Percentiles rank a stretch among this genome's conserved stretches.
phyloP scores from a whole-genome alignment of 1,140 invertebrate genomes.

The Bombus pyrosoma region DNA sequence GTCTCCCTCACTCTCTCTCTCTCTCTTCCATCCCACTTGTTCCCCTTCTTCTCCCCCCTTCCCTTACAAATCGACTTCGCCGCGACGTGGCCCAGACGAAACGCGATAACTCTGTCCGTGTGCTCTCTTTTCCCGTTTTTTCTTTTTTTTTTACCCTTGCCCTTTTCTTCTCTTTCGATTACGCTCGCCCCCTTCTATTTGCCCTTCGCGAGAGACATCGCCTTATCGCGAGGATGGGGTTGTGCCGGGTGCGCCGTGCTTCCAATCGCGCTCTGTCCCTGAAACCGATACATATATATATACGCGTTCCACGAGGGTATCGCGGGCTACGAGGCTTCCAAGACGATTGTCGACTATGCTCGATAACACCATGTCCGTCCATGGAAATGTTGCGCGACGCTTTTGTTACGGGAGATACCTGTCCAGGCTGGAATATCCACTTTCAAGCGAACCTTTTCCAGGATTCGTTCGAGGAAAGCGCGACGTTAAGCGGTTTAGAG shows the following conservation, averaged over 20 bases:
- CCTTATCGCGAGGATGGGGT: conserved; percentile 52
- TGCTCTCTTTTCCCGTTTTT: conserved; percentile 32
- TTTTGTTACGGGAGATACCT: neutral
- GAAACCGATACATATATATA: conserved; percentile 21
- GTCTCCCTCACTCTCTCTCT: conserved; percentile 9
- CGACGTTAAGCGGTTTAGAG: neutral
- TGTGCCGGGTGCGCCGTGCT: conserved; percentile 25
- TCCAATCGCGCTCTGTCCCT: conserved; percentile 30
- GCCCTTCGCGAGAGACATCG: conserved; percentile 60
- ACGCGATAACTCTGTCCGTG: conserved; percentile 59
- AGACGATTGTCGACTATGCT: conserved; percentile 18
- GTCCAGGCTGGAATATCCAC: neutral
- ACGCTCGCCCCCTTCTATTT: conserved; percentile 49
- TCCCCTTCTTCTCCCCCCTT: neutral
- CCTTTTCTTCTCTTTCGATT: conserved; percentile 62
- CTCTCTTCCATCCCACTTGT: neutral
- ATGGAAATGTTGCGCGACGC: neutral
- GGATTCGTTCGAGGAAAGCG: neutral
- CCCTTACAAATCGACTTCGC: conserved; percentile 57
- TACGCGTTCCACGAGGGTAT: conserved; percentile 16
- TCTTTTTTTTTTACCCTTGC: conserved; percentile 24
- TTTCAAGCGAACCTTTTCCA: neutral
- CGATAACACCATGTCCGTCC: conserved; percentile 12
- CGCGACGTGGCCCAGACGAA: conserved; percentile 59
- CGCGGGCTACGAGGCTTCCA: neutral